These are phyloP conservation scores for Julus scandinavius DNA, from an alignment of 2,888 invertebrate species.

Conservation along the genomic window DNA sequence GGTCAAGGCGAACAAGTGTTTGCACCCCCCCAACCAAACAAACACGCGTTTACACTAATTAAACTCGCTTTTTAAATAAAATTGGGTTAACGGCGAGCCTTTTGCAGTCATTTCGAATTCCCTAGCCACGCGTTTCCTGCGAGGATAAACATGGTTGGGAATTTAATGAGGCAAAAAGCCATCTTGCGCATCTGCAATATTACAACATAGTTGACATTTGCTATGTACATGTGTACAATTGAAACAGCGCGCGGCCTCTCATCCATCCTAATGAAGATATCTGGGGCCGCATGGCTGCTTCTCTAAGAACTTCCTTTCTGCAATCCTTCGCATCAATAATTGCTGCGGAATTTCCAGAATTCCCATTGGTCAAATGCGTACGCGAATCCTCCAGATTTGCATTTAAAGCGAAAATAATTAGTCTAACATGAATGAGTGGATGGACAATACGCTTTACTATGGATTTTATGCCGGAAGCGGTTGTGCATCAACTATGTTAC, in stretches of 20 bases:
- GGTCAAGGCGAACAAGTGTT: constrained; percentile 14
- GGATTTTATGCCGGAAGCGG: neutral
- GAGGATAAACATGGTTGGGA: neutral
- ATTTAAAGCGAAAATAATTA: neutral
- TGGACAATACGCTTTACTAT: neutral
- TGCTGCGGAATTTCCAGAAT: constrained; percentile 16
- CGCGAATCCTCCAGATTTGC: neutral
- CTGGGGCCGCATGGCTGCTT: neutral
- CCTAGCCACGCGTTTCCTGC: neutral
- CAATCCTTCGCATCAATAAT: neutral
- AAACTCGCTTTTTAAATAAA: neutral
- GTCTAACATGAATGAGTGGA: neutral
- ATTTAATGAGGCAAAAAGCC: constrained; percentile 42
- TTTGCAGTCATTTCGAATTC: neutral
- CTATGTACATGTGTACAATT: neutral
- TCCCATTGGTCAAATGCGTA: neutral
- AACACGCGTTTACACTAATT: neutral
- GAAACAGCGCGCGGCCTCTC: neutral
- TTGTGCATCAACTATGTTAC: neutral
- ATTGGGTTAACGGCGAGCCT: neutral
- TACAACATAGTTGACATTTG: neutral
- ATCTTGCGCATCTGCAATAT: constrained; percentile 15
- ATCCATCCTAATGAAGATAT: constrained; percentile 34
- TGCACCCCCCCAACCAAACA: neutral
- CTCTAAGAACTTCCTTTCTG: neutral